Percentiles rank a stretch among this genome's conserved stretches.
Evolutionary conservation across 30 jellyfish, hydroid and myxozoan species (phyloP).

Genomic region (Aurelia aurita): DNA sequence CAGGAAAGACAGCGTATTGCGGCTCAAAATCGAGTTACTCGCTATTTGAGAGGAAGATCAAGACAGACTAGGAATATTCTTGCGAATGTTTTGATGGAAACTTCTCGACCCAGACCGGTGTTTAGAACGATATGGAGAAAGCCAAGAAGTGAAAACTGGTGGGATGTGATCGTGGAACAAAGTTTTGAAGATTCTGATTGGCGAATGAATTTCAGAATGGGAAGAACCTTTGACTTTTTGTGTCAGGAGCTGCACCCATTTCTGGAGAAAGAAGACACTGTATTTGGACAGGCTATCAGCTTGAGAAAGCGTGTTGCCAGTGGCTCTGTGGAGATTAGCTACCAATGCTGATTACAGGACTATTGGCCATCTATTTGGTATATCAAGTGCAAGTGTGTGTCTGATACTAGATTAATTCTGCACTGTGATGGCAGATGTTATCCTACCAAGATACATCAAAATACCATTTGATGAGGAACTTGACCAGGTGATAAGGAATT

Average conservation of each 20-base stretch:
- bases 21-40: too few relatives aligned
- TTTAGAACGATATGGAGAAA: too few relatives aligned
- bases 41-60: too few relatives aligned
- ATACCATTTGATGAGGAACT: neutral
- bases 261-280: constrained; percentile 18
- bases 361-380: neutral
- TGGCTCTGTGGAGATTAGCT: constrained; percentile 31
- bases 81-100: too few relatives aligned
- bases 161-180: too few relatives aligned
- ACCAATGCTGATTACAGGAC: constrained; percentile 31
- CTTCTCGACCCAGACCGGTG: too few relatives aligned
- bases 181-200: too few relatives aligned
- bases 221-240: neutral
- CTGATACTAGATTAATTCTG: neutral
- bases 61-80: too few relatives aligned
- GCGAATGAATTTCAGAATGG: constrained; percentile 21
- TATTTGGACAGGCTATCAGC: constrained; percentile 5
- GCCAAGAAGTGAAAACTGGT: too few relatives aligned
- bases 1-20: too few relatives aligned
- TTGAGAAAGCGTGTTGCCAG: constrained; percentile 22
- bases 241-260: neutral
- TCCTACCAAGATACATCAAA: neutral
- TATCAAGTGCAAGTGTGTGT: neutral
- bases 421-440: neutral
- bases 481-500: neutral